A percentile compares a stretch with the other conserved stretches of the same genome.
These are phyloP conservation scores for Phytoseiulus persimilis DNA, from an alignment of 2,888 invertebrate species.

Conservation along the genomic window DNA sequence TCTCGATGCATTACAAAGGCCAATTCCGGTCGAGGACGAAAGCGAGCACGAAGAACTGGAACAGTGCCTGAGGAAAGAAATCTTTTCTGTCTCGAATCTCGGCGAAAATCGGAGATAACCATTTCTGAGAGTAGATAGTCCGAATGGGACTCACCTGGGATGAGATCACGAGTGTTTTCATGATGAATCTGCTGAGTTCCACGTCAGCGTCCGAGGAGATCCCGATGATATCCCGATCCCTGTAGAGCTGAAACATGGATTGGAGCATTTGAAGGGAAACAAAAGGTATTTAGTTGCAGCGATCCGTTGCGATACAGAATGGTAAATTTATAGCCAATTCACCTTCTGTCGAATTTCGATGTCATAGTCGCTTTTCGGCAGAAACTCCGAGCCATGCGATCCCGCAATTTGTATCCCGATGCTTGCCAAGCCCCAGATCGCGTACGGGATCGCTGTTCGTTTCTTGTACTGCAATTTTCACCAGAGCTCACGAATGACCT, in stretches of 20 bases:
- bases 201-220: conserved; percentile 15
- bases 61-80: background rate
- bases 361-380: conserved; percentile 15
- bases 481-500: no score
- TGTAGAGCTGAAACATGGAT: background rate
- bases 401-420: conserved; percentile 17
- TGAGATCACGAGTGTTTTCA: conserved; percentile 10
- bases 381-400: conserved; percentile 16
- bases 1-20: background rate
- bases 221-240: background rate
- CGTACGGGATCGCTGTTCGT: conserved; percentile 15
- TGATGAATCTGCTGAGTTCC: conserved; percentile 28
- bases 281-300: background rate
- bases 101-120: no score
- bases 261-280: background rate
- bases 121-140: no score
- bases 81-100: no score
- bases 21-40: conserved; percentile 13
- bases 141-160: background rate
- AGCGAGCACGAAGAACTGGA: background rate
- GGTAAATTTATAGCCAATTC: background rate
- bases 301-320: no score
- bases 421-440: background rate
- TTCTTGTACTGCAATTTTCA: conserved; percentile 7
- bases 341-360: conserved; percentile 20